Evolutionary conservation across 1,140 invertebrate species (phyloP), one percentile per base, ranked within the genome.

Genomic region (Andrena cerasifolii): DNA sequence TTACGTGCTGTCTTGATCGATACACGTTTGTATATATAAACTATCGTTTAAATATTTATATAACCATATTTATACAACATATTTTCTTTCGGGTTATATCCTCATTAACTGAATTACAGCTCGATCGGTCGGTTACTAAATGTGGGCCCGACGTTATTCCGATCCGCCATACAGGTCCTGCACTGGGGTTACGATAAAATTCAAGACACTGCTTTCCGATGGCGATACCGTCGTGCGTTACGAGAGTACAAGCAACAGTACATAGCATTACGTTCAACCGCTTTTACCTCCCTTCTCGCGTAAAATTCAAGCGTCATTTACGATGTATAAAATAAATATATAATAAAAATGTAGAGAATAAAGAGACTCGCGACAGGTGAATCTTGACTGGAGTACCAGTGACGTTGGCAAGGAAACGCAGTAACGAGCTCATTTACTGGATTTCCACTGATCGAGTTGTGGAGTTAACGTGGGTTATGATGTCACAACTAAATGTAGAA

Each of bases 401-500:
- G 40, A n/a, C 31, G 14, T 21, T 36, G 31, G 31, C 21, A 0
- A 49, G n/a, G 40, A 40, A 45, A 51, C 33, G 26, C 7, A 72
- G 36, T 49, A 14, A 12, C 16, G 3, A 58, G 56, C 40, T 79
- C 40, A 43, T 63, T 68, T 47, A 12, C 21, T 33, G n/a, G 47
- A 71, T 70, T 74, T 36, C 66, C 24, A 70, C n/a, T 18, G 45
- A 74, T 81, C 70, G 77, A 73, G 78, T 59, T 33, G 63, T 61
- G 59, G 31, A 59, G 31, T 14, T 59, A 56, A 12, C 10, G 12
- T 89, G 31, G 58, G 88, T 91, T 92, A 91, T 79, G 84, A 89
- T 14, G 79, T 77, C 8, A 96, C 86, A 86, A 94, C 95, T 83
- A 97, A 93, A 94, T 99, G 99, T 78, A 99, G 93, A 93, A 99